Evolutionary conservation across 2,888 invertebrate genomes (phyloP).

Genomic region (Epinotia brunnichana): DNA sequence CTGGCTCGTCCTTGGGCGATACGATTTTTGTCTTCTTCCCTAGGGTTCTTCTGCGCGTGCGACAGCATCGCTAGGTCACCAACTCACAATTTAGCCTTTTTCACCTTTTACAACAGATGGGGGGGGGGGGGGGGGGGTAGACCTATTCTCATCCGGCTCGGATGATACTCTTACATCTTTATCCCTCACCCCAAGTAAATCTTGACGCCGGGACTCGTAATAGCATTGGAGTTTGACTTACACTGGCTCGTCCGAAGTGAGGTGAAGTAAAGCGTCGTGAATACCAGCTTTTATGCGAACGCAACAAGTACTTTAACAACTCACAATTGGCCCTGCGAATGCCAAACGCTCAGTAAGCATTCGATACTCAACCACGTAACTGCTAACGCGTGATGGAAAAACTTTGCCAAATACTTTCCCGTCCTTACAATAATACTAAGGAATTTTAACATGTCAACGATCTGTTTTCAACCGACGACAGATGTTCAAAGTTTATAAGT

Average conservation of each 20-base stretch:
- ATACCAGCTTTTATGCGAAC: slow-evolving; percentile 17
- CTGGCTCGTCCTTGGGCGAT: too few species aligned
- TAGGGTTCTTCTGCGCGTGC: too few species aligned
- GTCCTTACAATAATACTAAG: not conserved
- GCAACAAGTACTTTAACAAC: slow-evolving; percentile 59
- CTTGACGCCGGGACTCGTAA: too few species aligned
- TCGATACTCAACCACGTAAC: slow-evolving; percentile 57
- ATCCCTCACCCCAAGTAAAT: too few species aligned
- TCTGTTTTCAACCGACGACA: not conserved
- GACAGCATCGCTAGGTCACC: too few species aligned
- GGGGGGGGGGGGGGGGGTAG: too few species aligned
- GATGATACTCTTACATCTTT: too few species aligned
- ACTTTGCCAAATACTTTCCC: slow-evolving; percentile 1
- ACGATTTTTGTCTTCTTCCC: too few species aligned
- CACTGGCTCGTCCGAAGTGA: not conserved
- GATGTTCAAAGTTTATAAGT: not conserved
- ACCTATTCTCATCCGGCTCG: too few species aligned
- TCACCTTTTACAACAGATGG: too few species aligned
- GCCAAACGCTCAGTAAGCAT: slow-evolving; percentile 60
- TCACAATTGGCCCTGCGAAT: slow-evolving; percentile 41
- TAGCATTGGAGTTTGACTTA: not conserved
- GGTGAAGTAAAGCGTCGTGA: not conserved
- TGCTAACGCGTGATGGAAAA: slow-evolving; percentile 29
- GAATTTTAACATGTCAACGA: not conserved
- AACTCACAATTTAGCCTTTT: too few species aligned